These are phyloP conservation scores for Andrena marginata DNA, from an alignment of 2,888 invertebrate genomes.

Conservation along the genomic window DNA sequence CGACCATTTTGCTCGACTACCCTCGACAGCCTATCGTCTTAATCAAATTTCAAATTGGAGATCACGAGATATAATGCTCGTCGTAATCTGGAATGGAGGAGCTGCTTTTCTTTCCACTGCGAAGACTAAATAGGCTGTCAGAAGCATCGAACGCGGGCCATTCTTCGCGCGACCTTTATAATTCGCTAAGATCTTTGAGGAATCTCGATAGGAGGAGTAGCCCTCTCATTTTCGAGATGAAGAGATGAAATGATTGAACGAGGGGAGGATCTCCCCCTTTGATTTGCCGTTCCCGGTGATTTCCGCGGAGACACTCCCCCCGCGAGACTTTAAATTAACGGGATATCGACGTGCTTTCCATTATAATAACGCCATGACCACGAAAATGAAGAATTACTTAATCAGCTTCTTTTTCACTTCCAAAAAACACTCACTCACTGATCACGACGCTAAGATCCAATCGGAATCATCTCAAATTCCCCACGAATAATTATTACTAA, in stretches of 20 bases:
- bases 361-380: neutral
- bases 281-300: conserved; percentile 42
- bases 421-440: too few relatives aligned
- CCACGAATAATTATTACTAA: too few relatives aligned
- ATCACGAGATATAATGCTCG: conserved; percentile 21
- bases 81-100: conserved; percentile 19
- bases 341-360: neutral
- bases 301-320: neutral
- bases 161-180: conserved; percentile 76
- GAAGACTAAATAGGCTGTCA: conserved; percentile 78
- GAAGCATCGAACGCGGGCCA: conserved; percentile 69
- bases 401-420: too few relatives aligned
- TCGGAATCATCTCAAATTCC: too few relatives aligned
- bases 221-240: conserved; percentile 54
- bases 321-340: conserved; percentile 29
- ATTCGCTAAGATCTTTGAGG: conserved; percentile 73
- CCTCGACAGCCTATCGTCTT: conserved; percentile 34
- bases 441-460: too few relatives aligned
- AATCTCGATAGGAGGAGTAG: conserved; percentile 33
- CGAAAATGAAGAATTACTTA: neutral
- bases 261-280: conserved; percentile 33
- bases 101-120: conserved; percentile 30
- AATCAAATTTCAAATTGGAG: conserved; percentile 44
- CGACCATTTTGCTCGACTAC: conserved; percentile 11
- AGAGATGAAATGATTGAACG: conserved; percentile 59